Conservation (phyloP, 2,888 invertebrate species). For the Apotomis turbidana region DNA sequence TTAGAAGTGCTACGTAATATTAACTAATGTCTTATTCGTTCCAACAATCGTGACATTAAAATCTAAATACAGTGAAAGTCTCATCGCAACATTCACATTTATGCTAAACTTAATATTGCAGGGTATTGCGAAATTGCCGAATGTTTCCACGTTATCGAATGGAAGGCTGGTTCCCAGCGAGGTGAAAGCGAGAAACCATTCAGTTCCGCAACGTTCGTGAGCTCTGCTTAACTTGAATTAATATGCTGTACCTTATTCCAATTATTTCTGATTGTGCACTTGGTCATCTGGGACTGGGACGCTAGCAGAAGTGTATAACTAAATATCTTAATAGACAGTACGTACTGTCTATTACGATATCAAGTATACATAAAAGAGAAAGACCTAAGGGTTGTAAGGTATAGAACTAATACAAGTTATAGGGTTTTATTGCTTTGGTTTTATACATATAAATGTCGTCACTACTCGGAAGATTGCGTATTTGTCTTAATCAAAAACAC, state of each 20-base stretch:
- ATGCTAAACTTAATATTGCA: constrained; percentile 34
- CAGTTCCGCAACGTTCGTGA: constrained; percentile 33
- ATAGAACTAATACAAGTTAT: too few relatives aligned
- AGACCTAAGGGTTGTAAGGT: too few relatives aligned
- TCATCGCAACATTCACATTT: constrained; percentile 23
- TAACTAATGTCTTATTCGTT: background rate
- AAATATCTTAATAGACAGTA: too few relatives aligned
- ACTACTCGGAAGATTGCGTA: too few relatives aligned
- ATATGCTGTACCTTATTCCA: constrained; percentile 16
- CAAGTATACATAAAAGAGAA: too few relatives aligned
- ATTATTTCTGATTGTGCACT: constrained; percentile 9
- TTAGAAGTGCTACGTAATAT: background rate
- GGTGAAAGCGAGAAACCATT: constrained; percentile 37
- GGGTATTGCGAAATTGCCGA: constrained; percentile 36
- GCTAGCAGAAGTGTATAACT: background rate
- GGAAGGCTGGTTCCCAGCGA: constrained; percentile 27
- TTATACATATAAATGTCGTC: too few relatives aligned
- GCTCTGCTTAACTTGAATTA: constrained; percentile 24
- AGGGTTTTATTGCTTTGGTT: too few relatives aligned
- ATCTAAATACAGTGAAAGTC: constrained; percentile 26
- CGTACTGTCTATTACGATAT: too few relatives aligned
- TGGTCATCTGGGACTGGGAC: background rate
- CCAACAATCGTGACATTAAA: constrained; percentile 3
- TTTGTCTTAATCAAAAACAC: too few relatives aligned
- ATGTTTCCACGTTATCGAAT: constrained; percentile 36